These are phyloP conservation scores for Drosophila fungiperda DNA, from an alignment of 2,888 invertebrate genomes.

Conservation along the genomic window DNA sequence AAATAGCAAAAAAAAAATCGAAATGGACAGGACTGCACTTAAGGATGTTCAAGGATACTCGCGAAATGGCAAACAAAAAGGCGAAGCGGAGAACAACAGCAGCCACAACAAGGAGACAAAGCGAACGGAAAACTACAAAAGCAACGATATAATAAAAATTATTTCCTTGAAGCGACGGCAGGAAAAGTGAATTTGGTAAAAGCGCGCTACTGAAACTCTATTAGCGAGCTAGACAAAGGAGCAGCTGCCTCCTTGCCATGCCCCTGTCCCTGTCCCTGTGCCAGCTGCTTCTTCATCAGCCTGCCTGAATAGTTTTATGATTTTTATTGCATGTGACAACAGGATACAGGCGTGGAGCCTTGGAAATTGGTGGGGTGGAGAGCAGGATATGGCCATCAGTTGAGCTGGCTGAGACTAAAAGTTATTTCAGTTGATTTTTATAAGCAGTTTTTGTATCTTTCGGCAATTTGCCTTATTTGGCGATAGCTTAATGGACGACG, in stretches of 20 bases:
- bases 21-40: constrained; percentile 67
- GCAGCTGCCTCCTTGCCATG: constrained; percentile 1
- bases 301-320: constrained; percentile 78
- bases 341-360: constrained; percentile 35
- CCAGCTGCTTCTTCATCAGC: constrained; percentile 2
- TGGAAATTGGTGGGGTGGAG: not conserved
- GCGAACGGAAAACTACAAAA: constrained; percentile 74
- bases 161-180: constrained; percentile 61
- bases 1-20: not conserved
- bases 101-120: constrained; percentile 40
- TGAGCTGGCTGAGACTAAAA: constrained; percentile 37
- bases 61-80: constrained; percentile 42
- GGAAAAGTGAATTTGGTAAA: constrained; percentile 70
- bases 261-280: not conserved
- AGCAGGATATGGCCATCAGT: constrained; percentile 52
- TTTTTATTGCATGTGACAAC: constrained; percentile 75
- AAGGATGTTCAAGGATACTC: constrained; percentile 52
- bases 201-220: constrained; percentile 67
- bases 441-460: constrained; percentile 34
- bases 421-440: constrained; percentile 51
- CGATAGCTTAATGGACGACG: constrained; percentile 69
- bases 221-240: constrained; percentile 75
- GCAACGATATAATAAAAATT: constrained; percentile 79
- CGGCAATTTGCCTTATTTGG: constrained; percentile 49
- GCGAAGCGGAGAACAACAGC: constrained; percentile 24